Base-by-base conservation (phyloP, 2,113 vertebrate genomes). In the Oreochromis aureus region DNA sequence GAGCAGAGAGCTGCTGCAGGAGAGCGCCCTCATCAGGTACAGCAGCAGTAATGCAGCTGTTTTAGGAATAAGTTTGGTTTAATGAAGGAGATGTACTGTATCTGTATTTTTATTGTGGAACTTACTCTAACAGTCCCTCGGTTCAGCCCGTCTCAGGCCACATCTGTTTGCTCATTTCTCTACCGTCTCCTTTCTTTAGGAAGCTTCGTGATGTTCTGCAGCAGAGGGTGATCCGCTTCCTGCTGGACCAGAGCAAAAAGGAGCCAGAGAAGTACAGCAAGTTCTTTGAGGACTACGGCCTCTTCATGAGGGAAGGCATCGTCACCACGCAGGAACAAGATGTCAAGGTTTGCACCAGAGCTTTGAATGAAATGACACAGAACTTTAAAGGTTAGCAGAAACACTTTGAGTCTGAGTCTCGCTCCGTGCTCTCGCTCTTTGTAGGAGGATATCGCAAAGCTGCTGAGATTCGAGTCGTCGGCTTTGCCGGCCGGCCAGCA, bases 271-370 rank as follows among this genome's bases (percentile, higher is more conserved):
- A 99, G 90, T 99, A 99, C 8, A 95, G 91, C 85, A 97, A 95
- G 87, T 99, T 99, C 96, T 99, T 98, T 89, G 98, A 99, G 81
- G 98, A 99, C 56, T 99, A 98, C 0, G 97, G 99, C 7, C 95
- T 99, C 24, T 99, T 99, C 94, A 97, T 99, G 96, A 95, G 99
- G 87, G 98, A 99, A 89, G 99, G 99, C 53, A 98, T 99, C n/a
- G 97, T 99, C 89, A 99, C 97, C 1, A 96, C 97, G 1, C 95
- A 97, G 4, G 98, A 99, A 56, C 98, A 99, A 92, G 97, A 98
- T 4, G 97, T 98, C 90, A 99, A 98, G 98, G 99, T 99, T 78
- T 3, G 46, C 46, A 32, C 27, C 27, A 32, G 71, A 30, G 10
- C n/a, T 32, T 51, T 51, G 16, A 44, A 76, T 48, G 7, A 78